These are phyloP conservation scores for Megathymus violae DNA, from an alignment of 1,140 invertebrate species.

Conservation along the genomic window DNA sequence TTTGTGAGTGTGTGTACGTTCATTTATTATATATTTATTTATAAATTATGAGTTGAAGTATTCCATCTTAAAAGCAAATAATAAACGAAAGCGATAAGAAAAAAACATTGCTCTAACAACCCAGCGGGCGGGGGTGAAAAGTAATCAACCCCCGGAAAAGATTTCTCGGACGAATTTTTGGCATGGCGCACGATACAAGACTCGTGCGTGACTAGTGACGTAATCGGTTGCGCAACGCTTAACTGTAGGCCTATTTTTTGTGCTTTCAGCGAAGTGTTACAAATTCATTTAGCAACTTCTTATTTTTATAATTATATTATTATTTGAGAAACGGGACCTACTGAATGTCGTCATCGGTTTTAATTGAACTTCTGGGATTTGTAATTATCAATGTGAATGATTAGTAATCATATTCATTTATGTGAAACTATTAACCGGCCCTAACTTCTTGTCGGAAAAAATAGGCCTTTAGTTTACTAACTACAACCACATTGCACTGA, in stretches of 20 bases:
- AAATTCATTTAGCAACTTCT: conserved; percentile 3
- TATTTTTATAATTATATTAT: no score
- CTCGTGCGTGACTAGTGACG: conserved; percentile 6
- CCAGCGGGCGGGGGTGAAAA: neutral
- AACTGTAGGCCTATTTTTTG: conserved; percentile 2
- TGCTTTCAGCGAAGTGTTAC: neutral
- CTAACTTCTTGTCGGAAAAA: no score
- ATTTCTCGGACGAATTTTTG: conserved; percentile 17
- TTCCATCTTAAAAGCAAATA: neutral
- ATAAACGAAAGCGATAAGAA: neutral
- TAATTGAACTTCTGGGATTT: no score
- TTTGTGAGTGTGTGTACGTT: no score
- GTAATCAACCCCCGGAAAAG: conserved; percentile 18
- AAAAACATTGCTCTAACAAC: conserved; percentile 13
- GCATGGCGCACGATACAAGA: neutral
- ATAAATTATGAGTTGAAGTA: neutral
- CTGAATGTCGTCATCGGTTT: no score
- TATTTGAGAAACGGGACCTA: no score
- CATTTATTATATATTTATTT: neutral
- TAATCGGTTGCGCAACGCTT: conserved; percentile 3
- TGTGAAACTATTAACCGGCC: no score
- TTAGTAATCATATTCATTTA: no score
- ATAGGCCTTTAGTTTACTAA: no score
- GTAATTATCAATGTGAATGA: no score
- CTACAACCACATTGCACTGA: no score